These are phyloP conservation scores for Luscinia megarhynchos DNA, from an alignment of 2,797 vertebrate genomes.

Conservation along the genomic window DNA sequence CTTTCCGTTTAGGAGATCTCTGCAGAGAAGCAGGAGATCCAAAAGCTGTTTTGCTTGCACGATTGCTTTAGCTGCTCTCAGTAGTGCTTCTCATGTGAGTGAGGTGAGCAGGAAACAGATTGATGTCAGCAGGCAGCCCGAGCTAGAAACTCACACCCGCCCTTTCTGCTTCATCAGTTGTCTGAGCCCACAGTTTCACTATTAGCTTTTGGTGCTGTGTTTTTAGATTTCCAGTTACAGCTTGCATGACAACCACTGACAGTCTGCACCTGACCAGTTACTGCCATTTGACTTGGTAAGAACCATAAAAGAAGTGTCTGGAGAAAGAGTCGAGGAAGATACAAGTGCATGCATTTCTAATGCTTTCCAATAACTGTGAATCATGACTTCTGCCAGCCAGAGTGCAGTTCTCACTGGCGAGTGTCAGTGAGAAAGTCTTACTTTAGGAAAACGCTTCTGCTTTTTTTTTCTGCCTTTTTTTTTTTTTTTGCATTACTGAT, in stretches of 20 bases:
- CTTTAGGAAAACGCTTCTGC: slow-evolving; percentile 42
- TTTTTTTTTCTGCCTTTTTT: neutral
- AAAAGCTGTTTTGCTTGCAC: neutral
- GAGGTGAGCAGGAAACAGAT: slow-evolving; percentile 46
- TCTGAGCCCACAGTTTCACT: slow-evolving; percentile 74
- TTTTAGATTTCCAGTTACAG: slow-evolving; percentile 78
- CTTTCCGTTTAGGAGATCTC: slow-evolving; percentile 19
- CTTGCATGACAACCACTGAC: slow-evolving; percentile 48
- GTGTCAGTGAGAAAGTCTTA: slow-evolving; percentile 8
- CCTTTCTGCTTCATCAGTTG: slow-evolving; percentile 73
- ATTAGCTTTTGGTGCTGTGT: slow-evolving; percentile 67
- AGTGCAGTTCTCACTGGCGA: slow-evolving; percentile 3
- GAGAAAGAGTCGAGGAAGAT: neutral
- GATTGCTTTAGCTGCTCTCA: neutral
- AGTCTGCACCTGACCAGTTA: slow-evolving; percentile 48
- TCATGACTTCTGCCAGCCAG: neutral
- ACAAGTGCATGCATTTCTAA: neutral
- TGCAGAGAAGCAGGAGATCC: slow-evolving; percentile 5
- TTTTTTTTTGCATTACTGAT: slow-evolving; percentile 41
- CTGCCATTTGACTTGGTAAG: slow-evolving; percentile 40
- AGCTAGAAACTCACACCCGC: slow-evolving; percentile 59
- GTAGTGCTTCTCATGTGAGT: slow-evolving; percentile 13
- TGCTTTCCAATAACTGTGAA: slow-evolving; percentile 44
- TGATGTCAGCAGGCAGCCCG: slow-evolving; percentile 32
- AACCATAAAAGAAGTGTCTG: slow-evolving; percentile 20